phyloP scores from a whole-genome alignment of 64 coral and sea anemone species.

The Montipora cactus region DNA sequence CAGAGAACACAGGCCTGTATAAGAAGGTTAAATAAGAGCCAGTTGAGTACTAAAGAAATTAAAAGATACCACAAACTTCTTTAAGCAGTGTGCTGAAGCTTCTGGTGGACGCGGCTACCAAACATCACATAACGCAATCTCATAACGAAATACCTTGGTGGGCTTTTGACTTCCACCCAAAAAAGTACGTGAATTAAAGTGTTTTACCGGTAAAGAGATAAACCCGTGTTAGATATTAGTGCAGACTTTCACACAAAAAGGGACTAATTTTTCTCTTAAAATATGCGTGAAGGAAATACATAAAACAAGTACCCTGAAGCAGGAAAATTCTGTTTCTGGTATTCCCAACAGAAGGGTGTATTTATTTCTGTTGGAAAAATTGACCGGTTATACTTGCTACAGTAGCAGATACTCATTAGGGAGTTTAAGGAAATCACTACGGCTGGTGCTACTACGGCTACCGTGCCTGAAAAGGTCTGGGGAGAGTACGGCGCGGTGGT shows the following conservation, averaged over 20 bases:
- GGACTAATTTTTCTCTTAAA: neutral
- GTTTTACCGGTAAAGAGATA: neutral
- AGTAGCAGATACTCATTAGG: neutral
- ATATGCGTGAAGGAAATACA: neutral
- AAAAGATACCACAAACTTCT: slow-evolving; percentile 23
- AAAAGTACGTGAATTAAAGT: neutral
- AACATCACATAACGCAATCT: neutral
- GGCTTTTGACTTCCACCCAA: neutral
- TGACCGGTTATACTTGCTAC: neutral
- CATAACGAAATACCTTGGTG: neutral
- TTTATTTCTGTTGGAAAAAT: neutral
- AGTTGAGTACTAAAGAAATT: neutral
- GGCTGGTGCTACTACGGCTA: too few relatives aligned
- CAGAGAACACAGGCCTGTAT: neutral
- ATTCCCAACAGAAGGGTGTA: neutral
- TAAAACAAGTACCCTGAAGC: neutral
- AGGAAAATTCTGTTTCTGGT: slow-evolving; percentile 3
- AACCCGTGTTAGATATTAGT: neutral
- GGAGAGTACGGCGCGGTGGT: too few relatives aligned
- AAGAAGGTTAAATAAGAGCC: slow-evolving; percentile 9
- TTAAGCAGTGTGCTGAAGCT: slow-evolving; percentile 4
- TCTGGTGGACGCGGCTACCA: neutral
- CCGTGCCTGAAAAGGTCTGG: too few relatives aligned
- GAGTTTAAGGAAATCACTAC: too few relatives aligned
- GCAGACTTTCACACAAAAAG: neutral